Percentiles rank a stretch among this genome's conserved stretches.
phyloP scores from a whole-genome alignment of 2,888 invertebrate species.

The Xanthia togata region DNA sequence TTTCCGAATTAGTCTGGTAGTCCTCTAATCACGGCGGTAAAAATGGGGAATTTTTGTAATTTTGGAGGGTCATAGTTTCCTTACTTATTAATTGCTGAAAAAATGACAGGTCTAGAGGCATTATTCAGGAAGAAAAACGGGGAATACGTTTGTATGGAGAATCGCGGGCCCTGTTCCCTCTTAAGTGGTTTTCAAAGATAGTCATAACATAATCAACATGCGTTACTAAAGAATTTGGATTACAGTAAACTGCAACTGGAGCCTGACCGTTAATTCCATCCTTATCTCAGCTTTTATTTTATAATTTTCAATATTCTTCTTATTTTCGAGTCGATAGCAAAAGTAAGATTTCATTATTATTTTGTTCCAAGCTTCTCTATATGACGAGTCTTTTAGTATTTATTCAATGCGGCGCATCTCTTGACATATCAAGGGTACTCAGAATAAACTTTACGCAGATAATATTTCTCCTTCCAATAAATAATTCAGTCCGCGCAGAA shows the following conservation, averaged over 20 bases:
- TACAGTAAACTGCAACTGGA: neutral
- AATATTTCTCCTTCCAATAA: conserved; percentile 7
- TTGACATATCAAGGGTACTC: conserved; percentile 30
- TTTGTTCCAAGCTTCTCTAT: neutral
- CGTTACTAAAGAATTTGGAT: too few relatives aligned
- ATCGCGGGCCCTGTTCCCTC: too few relatives aligned
- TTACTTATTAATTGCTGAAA: too few relatives aligned
- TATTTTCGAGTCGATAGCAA: too few relatives aligned
- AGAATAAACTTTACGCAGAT: conserved; percentile 32
- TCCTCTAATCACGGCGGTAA: too few relatives aligned
- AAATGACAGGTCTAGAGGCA: too few relatives aligned
- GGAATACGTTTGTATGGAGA: too few relatives aligned
- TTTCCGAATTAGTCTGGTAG: too few relatives aligned
- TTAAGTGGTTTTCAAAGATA: neutral
- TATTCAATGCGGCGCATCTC: conserved; percentile 2
- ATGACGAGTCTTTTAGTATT: neutral
- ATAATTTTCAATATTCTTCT: too few relatives aligned
- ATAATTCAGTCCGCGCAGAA: conserved; percentile 20
- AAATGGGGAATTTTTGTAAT: too few relatives aligned
- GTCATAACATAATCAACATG: neutral
- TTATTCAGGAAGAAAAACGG: too few relatives aligned
- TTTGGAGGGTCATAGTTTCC: too few relatives aligned
- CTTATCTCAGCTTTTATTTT: neutral
- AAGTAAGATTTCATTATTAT: neutral
- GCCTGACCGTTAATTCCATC: neutral